phyloP scores from a whole-genome alignment of 2,888 invertebrate genomes.

The Zaprionus bogoriensis region DNA sequence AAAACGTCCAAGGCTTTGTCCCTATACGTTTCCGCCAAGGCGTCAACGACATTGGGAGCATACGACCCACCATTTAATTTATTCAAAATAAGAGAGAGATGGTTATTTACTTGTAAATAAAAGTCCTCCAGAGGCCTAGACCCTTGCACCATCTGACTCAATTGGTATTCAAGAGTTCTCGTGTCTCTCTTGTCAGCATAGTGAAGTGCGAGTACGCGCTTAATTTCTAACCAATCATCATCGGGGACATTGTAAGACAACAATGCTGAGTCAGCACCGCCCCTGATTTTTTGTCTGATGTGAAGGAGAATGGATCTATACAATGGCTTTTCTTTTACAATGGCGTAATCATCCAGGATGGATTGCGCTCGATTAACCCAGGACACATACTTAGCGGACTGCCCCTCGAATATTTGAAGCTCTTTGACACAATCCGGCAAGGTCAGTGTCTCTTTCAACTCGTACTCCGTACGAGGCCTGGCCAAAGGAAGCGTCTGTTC shows the following conservation, averaged over 20 bases:
- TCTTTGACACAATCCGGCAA: neutral
- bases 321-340: neutral
- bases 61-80: no score
- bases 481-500: neutral
- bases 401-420: neutral
- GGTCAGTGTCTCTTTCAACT: neutral
- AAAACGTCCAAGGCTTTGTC: no score
- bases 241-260: neutral
- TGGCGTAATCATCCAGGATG: neutral
- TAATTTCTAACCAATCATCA: conserved; percentile 1
- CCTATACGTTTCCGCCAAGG: no score
- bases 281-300: conserved; percentile 7
- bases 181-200: no score
- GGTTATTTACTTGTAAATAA: no score
- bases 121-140: no score
- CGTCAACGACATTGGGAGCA: no score
- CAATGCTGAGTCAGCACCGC: neutral
- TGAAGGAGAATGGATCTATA: conserved; percentile 1
- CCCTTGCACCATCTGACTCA: no score
- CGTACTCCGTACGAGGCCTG: neutral
- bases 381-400: neutral
- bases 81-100: no score
- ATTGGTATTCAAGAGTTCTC: no score
- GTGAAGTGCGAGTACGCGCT: neutral
- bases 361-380: conserved; percentile 4